phyloP scores from a whole-genome alignment of 2,113 vertebrate species.

The Oryzias celebensis region DNA sequence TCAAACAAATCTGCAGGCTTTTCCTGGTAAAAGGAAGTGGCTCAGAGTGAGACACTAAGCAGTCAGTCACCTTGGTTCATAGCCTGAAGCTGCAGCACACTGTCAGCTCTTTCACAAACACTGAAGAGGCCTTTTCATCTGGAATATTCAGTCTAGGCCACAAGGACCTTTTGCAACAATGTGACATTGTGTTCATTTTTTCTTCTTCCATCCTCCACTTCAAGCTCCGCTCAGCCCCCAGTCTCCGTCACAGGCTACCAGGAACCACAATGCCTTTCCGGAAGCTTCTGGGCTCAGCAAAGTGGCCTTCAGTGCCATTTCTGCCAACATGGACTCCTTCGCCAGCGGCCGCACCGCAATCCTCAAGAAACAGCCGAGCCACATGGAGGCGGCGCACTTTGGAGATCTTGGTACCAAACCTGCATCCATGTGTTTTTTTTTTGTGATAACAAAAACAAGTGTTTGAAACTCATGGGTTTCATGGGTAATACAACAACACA shows the following conservation, averaged over 20 bases:
- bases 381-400: conserved; percentile 97
- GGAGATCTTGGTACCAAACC: conserved; percentile 89
- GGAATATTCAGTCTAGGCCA: conserved; percentile 6
- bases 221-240: conserved; percentile 71
- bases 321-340: conserved; percentile 98
- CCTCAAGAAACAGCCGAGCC: conserved; percentile 95
- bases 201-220: conserved; percentile 47
- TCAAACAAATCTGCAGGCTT: too few species aligned
- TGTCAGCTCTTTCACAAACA: conserved; percentile 33
- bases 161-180: conserved; percentile 8
- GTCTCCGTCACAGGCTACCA: conserved; percentile 84
- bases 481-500: not conserved
- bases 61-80: conserved; percentile 17
- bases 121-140: conserved; percentile 42
- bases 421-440: not conserved
- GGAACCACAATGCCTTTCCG: conserved; percentile 91
- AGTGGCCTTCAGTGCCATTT: conserved; percentile 97
- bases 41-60: conserved; percentile 11
- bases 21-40: too few species aligned
- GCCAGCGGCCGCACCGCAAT: conserved; percentile 93
- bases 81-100: conserved; percentile 10
- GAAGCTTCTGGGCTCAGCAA: conserved; percentile 96
- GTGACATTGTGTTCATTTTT: not conserved
- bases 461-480: not conserved
- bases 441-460: not conserved